Percentiles rank a stretch among this genome's conserved stretches.
Conservation (phyloP, 2,888 invertebrate genomes). For the Phyllotreta cruciferae region DNA sequence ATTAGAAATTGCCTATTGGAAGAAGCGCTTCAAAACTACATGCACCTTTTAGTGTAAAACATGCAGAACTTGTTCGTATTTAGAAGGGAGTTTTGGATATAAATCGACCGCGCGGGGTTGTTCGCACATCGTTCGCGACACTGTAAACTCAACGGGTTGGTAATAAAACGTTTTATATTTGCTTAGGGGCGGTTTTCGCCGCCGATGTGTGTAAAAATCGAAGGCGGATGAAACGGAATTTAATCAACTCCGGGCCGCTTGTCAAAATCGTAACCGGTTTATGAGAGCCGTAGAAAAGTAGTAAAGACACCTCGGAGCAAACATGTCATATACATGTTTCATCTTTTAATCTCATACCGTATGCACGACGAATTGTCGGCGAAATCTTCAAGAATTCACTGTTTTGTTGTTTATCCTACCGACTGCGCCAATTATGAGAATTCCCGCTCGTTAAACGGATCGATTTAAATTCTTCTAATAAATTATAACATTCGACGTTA, state of each 20-base stretch:
- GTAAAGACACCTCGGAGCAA: constrained; percentile 42
- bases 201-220: constrained; percentile 13
- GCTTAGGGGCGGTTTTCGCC: not conserved
- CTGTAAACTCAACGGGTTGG: no score
- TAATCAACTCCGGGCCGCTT: constrained; percentile 46
- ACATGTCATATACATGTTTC: constrained; percentile 42
- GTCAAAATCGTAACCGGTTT: constrained; percentile 50
- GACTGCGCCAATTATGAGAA: not conserved
- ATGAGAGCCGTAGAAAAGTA: constrained; percentile 46
- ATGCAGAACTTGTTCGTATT: no score
- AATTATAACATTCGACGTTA: constrained; percentile 40
- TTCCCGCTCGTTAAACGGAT: not conserved
- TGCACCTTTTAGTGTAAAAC: no score
- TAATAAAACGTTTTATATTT: no score
- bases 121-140: no score
- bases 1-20: no score
- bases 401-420: not conserved
- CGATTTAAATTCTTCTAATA: constrained; percentile 6
- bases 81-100: no score
- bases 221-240: constrained; percentile 44
- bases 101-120: no score
- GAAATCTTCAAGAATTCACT: no score
- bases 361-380: constrained; percentile 26
- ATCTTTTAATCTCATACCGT: constrained; percentile 46
- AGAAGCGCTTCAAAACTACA: no score